These are phyloP conservation scores for Rhinoraja longicauda DNA, from an alignment of 2,797 vertebrate species.

Conservation along the genomic window DNA sequence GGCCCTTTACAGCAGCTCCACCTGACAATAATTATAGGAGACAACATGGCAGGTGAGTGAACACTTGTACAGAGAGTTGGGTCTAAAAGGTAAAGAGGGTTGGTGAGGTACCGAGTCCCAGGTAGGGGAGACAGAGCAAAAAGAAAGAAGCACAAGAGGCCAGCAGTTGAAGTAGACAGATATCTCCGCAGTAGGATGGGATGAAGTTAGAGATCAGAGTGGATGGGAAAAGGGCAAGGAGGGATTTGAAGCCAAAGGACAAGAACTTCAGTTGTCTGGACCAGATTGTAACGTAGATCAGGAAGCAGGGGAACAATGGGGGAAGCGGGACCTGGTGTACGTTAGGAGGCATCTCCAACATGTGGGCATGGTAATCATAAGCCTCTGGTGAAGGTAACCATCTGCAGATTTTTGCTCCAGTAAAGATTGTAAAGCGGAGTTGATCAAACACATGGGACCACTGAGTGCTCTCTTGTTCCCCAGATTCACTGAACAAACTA, in stretches of 20 bases:
- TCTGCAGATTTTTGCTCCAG: slow-evolving; percentile 14
- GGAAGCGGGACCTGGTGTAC: background rate
- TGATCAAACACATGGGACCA: background rate
- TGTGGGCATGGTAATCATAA: slow-evolving; percentile 2
- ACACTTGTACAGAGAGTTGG: background rate
- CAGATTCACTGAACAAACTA: slow-evolving; percentile 27
- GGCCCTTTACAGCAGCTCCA: background rate
- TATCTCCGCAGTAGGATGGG: background rate
- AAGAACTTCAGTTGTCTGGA: background rate
- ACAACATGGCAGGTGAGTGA: background rate
- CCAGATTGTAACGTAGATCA: background rate
- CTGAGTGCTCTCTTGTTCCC: background rate
- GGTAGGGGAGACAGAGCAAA: background rate
- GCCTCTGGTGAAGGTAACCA: slow-evolving; percentile 19
- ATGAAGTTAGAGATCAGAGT: background rate
- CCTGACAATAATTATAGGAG: background rate
- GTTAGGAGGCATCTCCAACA: background rate
- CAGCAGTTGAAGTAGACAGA: background rate
- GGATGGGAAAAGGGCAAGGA: background rate
- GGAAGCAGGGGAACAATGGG: background rate
- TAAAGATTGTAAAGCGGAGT: background rate
- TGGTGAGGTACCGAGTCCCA: background rate
- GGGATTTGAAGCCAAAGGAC: background rate
- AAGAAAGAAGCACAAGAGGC: background rate
- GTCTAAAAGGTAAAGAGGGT: background rate